These are phyloP conservation scores for Furcula furcula DNA, from an alignment of 2,888 invertebrate species.

Conservation along the genomic window DNA sequence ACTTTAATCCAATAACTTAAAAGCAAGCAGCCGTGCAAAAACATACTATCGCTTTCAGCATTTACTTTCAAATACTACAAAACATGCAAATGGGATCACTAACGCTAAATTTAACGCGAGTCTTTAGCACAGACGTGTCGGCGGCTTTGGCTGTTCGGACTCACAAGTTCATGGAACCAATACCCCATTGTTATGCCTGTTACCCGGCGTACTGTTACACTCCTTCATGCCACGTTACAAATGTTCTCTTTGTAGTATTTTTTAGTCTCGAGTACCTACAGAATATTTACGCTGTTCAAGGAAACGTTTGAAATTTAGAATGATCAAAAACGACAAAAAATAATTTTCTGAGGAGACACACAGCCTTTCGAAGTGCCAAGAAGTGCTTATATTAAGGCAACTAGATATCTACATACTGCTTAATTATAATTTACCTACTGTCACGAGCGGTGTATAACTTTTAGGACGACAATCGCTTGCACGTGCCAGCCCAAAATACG, in stretches of 20 bases:
- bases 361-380: too few relatives aligned
- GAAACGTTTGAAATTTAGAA: too few relatives aligned
- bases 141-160: conserved; percentile 44
- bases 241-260: conserved; percentile 57
- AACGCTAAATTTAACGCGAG: conserved; percentile 76
- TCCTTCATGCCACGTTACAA: conserved; percentile 65
- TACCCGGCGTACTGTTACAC: conserved; percentile 72
- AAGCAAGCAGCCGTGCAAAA: conserved; percentile 18
- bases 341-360: too few relatives aligned
- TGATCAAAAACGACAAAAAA: too few relatives aligned
- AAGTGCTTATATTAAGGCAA: too few relatives aligned
- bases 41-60: conserved; percentile 40
- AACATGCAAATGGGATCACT: conserved; percentile 66
- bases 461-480: too few relatives aligned
- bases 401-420: too few relatives aligned
- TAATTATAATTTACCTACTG: too few relatives aligned
- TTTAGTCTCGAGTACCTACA: conserved; percentile 33
- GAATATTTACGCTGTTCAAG: too few relatives aligned
- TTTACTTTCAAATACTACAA: conserved; percentile 54
- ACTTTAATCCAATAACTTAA: conserved; percentile 15
- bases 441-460: too few relatives aligned
- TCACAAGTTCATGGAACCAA: conserved; percentile 66
- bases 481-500: too few relatives aligned
- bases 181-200: conserved; percentile 75
- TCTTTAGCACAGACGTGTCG: conserved; percentile 49